A percentile compares a stretch with the other conserved stretches of the same genome.
phyloP scores from a whole-genome alignment of 37 sponge, comb jelly and placozoan genomes.

The Diacarnus erythraeanus region DNA sequence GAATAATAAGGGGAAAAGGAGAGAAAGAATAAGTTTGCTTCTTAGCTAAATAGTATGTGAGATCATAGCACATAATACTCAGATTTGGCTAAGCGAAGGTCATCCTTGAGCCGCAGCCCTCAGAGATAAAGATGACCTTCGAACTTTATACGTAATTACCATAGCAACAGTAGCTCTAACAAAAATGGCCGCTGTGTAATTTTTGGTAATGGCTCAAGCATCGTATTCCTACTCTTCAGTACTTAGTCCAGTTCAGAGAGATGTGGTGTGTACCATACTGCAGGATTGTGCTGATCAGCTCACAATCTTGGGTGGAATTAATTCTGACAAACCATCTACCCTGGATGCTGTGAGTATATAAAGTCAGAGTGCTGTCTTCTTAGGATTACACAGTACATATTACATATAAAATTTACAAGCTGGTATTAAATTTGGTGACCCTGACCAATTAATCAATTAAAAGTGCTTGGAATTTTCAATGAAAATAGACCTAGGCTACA shows the following conservation, averaged over 20 bases:
- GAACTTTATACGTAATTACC: background rate
- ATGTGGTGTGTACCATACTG: conserved; percentile 61
- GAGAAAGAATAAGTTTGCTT: conserved; percentile 23
- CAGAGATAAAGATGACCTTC: background rate
- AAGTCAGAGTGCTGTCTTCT: background rate
- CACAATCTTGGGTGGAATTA: conserved; percentile 78
- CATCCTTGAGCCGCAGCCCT: conserved; percentile 6
- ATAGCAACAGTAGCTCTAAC: background rate
- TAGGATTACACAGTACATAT: background rate
- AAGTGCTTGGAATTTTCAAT: too few relatives aligned
- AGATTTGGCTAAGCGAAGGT: conserved; percentile 26
- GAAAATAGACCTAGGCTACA: too few relatives aligned
- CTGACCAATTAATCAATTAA: too few relatives aligned
- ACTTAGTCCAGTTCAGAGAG: conserved; percentile 26
- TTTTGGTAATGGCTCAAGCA: background rate
- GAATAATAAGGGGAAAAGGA: conserved; percentile 30
- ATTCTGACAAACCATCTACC: conserved; percentile 52
- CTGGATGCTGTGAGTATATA: conserved; percentile 49
- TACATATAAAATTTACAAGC: too few relatives aligned
- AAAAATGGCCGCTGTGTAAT: background rate
- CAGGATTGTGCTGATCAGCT: conserved; percentile 86
- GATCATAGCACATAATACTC: background rate
- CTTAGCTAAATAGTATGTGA: background rate
- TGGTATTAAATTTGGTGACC: too few relatives aligned
- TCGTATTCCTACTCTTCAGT: background rate